These are phyloP conservation scores for Lasaia peninsularis DNA, from an alignment of 1,140 invertebrate species.

Conservation along the genomic window DNA sequence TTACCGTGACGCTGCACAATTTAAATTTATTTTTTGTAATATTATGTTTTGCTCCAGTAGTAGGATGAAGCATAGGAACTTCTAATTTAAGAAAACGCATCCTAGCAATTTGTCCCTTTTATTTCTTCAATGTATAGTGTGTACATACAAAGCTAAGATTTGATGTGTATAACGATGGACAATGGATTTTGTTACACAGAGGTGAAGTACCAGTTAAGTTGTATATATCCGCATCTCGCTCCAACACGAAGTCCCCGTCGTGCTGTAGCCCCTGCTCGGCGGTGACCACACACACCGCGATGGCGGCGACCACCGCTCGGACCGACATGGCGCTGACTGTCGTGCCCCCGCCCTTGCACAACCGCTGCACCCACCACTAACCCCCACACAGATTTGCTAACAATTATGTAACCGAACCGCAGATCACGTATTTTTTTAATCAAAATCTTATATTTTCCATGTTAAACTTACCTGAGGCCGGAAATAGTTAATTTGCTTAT, in stretches of 20 bases:
- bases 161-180: background rate
- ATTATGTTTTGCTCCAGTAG: no score
- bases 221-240: constrained; percentile 8
- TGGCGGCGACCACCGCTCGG: background rate
- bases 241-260: background rate
- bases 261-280: background rate
- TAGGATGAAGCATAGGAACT: no score
- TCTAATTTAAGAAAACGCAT: no score
- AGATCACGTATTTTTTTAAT: background rate
- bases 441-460: no score
- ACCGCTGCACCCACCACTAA: background rate
- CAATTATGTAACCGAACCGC: background rate
- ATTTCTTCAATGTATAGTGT: no score
- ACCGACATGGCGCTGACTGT: background rate
- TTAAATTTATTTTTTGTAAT: no score
- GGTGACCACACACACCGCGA: background rate
- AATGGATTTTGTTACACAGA: background rate
- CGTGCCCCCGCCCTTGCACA: background rate
- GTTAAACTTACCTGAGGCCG: no score
- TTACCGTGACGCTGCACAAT: no score
- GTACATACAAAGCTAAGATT: no score
- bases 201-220: background rate
- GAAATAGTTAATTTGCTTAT: no score
- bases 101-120: no score
- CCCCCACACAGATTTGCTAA: constrained; percentile 7